Conservation (phyloP, 2,113 vertebrate species). For the Ranitomeya variabilis region DNA sequence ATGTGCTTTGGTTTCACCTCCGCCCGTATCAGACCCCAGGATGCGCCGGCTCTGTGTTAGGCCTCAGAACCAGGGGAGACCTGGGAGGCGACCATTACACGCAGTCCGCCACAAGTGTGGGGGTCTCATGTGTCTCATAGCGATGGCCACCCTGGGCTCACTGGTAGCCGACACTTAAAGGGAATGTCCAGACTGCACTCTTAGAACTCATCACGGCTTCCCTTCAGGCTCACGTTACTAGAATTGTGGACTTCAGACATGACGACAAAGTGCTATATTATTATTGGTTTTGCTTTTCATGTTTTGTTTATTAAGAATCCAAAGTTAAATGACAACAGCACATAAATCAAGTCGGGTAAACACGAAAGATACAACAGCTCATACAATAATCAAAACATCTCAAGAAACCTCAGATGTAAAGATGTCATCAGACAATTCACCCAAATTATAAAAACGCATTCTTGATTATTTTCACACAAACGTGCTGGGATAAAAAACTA, state of each 20-base stretch:
- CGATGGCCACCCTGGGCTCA: neutral
- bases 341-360: too few relatives aligned
- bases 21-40: neutral
- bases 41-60: neutral
- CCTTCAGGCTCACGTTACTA: neutral
- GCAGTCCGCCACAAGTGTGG: neutral
- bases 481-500: too few relatives aligned
- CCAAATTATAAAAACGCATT: too few relatives aligned
- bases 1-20: conserved; percentile 22
- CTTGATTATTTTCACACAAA: too few relatives aligned
- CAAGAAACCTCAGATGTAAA: too few relatives aligned
- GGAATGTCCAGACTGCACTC: neutral
- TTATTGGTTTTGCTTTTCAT: too few relatives aligned
- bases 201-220: neutral
- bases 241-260: neutral
- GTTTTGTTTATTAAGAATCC: too few relatives aligned
- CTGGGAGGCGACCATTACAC: conserved; percentile 13
- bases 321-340: too few relatives aligned
- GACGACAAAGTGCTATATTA: neutral
- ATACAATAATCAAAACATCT: too few relatives aligned
- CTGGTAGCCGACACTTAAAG: neutral
- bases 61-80: neutral
- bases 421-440: too few relatives aligned
- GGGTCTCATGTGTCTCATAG: neutral
- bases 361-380: too few relatives aligned